These are phyloP conservation scores for Melanostigma gelatinosum DNA, from an alignment of 2,113 vertebrate genomes.

Conservation along the genomic window DNA sequence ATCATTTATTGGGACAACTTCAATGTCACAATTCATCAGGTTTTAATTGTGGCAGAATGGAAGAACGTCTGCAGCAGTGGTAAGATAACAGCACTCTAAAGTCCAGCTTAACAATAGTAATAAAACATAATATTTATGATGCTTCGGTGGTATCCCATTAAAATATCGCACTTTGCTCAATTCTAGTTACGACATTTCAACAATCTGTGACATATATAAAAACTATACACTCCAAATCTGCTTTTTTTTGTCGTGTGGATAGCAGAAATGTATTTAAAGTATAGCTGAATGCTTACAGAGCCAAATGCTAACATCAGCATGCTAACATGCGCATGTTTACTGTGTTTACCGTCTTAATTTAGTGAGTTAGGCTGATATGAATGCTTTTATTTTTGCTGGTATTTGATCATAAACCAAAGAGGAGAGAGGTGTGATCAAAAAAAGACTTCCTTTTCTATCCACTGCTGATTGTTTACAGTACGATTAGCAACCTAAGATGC, in stretches of 20 bases:
- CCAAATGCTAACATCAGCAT: neutral
- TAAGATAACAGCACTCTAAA: constrained; percentile 25
- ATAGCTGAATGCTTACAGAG: neutral
- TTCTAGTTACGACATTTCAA: neutral
- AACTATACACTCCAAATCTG: neutral
- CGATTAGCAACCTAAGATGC: too few species aligned
- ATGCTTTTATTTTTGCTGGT: neutral
- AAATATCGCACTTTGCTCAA: constrained; percentile 17
- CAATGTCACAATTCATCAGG: constrained; percentile 25
- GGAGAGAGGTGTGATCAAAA: neutral
- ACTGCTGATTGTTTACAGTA: too few species aligned
- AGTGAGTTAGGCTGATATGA: neutral
- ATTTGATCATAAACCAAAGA: neutral
- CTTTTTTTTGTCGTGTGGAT: neutral
- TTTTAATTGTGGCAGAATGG: constrained; percentile 20
- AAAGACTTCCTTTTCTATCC: neutral
- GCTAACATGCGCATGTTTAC: neutral
- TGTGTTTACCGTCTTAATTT: neutral
- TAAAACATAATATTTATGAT: constrained; percentile 47
- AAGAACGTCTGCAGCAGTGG: constrained; percentile 17
- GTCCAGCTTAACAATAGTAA: constrained; percentile 25
- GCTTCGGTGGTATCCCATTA: constrained; percentile 19
- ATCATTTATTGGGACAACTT: constrained; percentile 24
- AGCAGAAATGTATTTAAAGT: neutral
- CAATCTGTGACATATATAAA: neutral